Conservation (phyloP, 2,888 invertebrate species). For the Cheilosia vernalis region DNA sequence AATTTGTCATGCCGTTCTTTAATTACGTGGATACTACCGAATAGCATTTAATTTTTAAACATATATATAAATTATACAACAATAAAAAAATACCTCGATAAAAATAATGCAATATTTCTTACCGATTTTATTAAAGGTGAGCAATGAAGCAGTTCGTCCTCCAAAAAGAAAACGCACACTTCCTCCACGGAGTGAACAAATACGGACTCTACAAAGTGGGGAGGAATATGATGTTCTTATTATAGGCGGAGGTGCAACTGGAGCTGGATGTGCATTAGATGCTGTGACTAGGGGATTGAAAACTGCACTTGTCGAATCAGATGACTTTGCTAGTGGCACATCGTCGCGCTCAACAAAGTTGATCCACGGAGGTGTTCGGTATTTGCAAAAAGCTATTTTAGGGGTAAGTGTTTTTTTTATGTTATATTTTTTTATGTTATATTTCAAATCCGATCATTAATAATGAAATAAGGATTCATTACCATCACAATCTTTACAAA, state of each 20-base stretch:
- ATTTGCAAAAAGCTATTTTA: constrained; percentile 98
- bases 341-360: constrained; percentile 98
- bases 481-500: too few species aligned
- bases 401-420: constrained; percentile 79
- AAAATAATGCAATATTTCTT: not conserved
- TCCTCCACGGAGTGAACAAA: constrained; percentile 91
- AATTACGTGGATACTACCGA: too few species aligned
- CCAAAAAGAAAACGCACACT: constrained; percentile 88
- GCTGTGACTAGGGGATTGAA: constrained; percentile 96
- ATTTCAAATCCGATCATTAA: too few species aligned
- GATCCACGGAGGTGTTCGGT: constrained; percentile 99
- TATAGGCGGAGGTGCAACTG: constrained; percentile 99
- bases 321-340: constrained; percentile 98
- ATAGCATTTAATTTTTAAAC: too few species aligned
- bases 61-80: not conserved
- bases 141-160: constrained; percentile 80
- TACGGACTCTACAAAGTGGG: constrained; percentile 90
- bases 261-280: constrained; percentile 97
- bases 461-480: too few species aligned
- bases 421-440: not conserved
- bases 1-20: too few species aligned
- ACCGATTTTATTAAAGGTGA: constrained; percentile 77
- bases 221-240: constrained; percentile 95
- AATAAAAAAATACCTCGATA: not conserved
- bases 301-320: constrained; percentile 96